Base-by-base conservation (phyloP, 2,113 vertebrate species). In the Corythaixoides concolor region DNA sequence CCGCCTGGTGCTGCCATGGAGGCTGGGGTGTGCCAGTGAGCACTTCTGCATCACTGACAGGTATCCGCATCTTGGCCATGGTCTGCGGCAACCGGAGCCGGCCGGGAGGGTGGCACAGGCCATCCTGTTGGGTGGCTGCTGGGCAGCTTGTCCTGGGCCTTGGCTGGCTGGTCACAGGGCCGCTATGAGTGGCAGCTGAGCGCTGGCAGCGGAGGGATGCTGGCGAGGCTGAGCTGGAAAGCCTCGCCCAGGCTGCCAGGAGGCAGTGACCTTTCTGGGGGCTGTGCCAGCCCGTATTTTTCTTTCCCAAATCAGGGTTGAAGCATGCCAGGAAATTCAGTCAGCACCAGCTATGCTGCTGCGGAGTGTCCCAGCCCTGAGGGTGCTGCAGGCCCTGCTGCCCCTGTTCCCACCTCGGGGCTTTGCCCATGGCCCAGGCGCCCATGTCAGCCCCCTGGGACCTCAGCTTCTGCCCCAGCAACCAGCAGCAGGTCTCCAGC, bases 151-250 rank as follows among this genome's bases (percentile, higher is more conserved):
- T 4, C 50, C 11, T 2, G 64, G 28, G 22, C 39, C 53, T 12
- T 2, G 1, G n/a, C 39, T 1, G 0, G 4, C 8, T 0, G 1
- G 2, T 13, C 5, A 0, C 32, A 3, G 49, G 30, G 18, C 63
- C 0, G 1, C 82, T 35, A 8, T 1, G 21, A 33, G 4, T 0
- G 6, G 52, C 1, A 4, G 27, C 32, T 10, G 72, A 33, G 53
- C 2, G 0, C 32, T 22, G 78, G 50, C 3, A 0, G 10, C 2
- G 0, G 3, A 50, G 35, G 15, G 4, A 6, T 8, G 49, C 59
- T 62, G 73, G 33, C 22, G 3, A 17, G 39, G 32, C 68, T 23
- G n/a, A 19, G 53, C 73, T 60, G 75, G 56, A 64, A 72, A 56
- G 37, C 45, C 27, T 67, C 5, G 1, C 22, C 47, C 0, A 1